Conservation (phyloP, 2,113 vertebrate species). For the Epinephelus cyanopodus region DNA sequence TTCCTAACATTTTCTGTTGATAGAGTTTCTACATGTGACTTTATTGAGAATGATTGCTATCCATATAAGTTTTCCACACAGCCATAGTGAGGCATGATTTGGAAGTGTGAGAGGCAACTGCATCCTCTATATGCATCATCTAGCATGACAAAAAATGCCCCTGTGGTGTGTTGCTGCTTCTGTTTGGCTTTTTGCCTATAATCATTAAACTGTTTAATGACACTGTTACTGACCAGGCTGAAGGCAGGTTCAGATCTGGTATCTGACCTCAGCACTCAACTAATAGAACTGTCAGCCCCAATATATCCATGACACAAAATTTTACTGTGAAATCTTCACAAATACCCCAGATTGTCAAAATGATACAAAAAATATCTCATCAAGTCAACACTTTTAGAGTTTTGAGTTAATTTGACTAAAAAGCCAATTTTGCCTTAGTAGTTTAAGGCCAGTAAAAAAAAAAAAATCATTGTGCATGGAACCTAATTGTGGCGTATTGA, state of each 20-base stretch:
- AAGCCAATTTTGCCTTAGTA: too few relatives aligned
- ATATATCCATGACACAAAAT: too few relatives aligned
- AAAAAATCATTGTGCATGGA: too few relatives aligned
- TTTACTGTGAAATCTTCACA: too few relatives aligned
- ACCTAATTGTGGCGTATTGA: too few relatives aligned
- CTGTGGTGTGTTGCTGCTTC: not conserved
- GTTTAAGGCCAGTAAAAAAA: too few relatives aligned
- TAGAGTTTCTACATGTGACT: not conserved
- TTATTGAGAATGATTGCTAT: not conserved
- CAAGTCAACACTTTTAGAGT: too few relatives aligned
- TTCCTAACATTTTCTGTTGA: not conserved
- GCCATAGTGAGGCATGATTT: not conserved
- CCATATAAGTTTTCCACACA: not conserved
- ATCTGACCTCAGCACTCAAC: not conserved
- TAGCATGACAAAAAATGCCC: not conserved
- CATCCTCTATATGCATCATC: not conserved
- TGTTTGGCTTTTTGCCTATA: conserved; percentile 5
- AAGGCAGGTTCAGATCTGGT: not conserved
- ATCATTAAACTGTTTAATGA: conserved; percentile 7
- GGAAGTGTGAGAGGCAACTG: conserved; percentile 1
- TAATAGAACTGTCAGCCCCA: too few relatives aligned
- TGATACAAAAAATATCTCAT: too few relatives aligned
- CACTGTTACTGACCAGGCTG: not conserved
- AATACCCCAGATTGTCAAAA: too few relatives aligned
- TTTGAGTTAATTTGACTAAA: too few relatives aligned